Evolutionary conservation across 2,113 vertebrate genomes (phyloP), one percentile per base, ranked within the genome.

Genomic region (Ictidomys tridecemlineatus): DNA sequence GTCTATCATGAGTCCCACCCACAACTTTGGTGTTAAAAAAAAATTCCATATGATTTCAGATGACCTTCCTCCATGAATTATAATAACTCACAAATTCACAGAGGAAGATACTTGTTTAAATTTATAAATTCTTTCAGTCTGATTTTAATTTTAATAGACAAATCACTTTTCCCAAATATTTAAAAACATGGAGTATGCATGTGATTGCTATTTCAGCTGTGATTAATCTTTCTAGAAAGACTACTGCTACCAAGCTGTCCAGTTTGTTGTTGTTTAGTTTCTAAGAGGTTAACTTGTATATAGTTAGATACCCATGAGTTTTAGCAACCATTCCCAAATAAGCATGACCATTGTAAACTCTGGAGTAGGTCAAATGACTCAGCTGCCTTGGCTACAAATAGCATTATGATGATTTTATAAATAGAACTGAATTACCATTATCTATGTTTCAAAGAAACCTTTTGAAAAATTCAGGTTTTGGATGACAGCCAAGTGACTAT

Each of bases 321-420:
- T 92, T 70, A 56, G 69, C 61, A 63, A 56, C 30, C 9, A 6
- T 88, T 56, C 9, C 53, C 37, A 70, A 65, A 70, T 7, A 73
- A 20, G 34, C 14, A 48, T 8, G 22, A 48, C 3, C 11, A 86
- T 90, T 95, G 39, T 84, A 53, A 95, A 58, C 39, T 48, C 24
- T n/a, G 69, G 53, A 70, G 65, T 70, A 94, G 61, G 63, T 65
- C 84, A 95, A 92, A 84, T 95, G 91, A 95, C 78, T 93, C 86
- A 83, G 13, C 65, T 53, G n/a, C 4, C 6, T 61, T 61, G 53
- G 14, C 32, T 82, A 87, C 72, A 77, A 85, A 94, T 69, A 95
- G 53, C 37, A 93, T 80, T 65, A 67, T 94, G n/a, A 78, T 76
- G 22, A 91, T 67, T 95, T 94, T 96, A 96, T 96, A 96, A 93